These are phyloP conservation scores for Asarcornis scutulata DNA, from an alignment of 2,113 vertebrate species.

Conservation along the genomic window DNA sequence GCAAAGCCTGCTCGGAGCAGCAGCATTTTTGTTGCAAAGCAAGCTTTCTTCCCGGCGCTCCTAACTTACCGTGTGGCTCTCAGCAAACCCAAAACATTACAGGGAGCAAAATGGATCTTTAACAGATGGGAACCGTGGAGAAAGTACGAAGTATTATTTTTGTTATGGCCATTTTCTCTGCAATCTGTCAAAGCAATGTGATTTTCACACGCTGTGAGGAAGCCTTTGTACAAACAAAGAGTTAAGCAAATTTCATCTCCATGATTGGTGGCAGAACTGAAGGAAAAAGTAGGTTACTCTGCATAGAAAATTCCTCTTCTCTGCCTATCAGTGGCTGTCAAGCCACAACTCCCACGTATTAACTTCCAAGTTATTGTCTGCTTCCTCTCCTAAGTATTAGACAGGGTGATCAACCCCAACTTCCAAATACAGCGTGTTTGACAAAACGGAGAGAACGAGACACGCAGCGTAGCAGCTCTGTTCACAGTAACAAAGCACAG, in stretches of 20 bases:
- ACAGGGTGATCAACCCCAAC: background rate
- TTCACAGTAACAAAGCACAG: background rate
- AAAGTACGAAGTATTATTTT: background rate
- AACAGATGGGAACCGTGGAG: background rate
- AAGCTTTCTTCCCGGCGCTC: background rate
- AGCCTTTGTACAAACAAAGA: constrained; percentile 49
- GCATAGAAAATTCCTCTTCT: background rate
- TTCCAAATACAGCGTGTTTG: background rate
- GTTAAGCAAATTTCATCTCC: constrained; percentile 37
- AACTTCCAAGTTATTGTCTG: background rate
- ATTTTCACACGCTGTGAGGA: background rate
- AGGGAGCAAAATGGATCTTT: background rate
- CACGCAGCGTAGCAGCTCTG: background rate
- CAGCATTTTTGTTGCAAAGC: background rate
- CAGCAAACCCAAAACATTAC: background rate
- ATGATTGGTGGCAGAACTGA: background rate
- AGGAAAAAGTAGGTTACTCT: constrained; percentile 47
- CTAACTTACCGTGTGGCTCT: background rate
- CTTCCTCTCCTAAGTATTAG: background rate
- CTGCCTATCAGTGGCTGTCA: background rate
- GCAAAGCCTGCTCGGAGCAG: background rate
- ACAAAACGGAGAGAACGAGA: background rate
- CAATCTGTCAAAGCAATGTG: background rate
- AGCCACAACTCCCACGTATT: background rate
- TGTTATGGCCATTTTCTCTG: background rate